Conservation (phyloP, 2,888 invertebrate genomes). For the Mylabris sibirica region DNA sequence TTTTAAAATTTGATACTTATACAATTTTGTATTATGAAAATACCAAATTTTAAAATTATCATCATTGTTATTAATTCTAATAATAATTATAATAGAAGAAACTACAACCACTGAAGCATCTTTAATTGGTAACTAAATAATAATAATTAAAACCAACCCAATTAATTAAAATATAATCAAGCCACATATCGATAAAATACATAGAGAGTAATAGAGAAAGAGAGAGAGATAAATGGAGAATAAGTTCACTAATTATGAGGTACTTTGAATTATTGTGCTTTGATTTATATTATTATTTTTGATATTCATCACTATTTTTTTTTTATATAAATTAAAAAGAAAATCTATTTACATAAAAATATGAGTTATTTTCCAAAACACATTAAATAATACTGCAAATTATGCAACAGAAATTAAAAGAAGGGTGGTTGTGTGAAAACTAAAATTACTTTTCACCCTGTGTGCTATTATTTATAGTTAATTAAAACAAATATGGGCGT, state of each 20-base stretch:
- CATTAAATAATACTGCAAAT: conserved; percentile 6
- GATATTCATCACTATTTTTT: not conserved
- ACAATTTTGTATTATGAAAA: not conserved
- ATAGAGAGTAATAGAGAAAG: conserved; percentile 28
- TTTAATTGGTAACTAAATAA: conserved; percentile 53
- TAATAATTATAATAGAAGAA: conserved; percentile 20
- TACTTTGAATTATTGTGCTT: conserved; percentile 44
- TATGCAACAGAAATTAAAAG: not conserved
- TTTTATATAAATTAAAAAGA: not conserved
- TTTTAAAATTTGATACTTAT: conserved; percentile 26
- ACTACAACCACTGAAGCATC: conserved; percentile 35
- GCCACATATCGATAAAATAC: not conserved
- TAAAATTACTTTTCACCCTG: too few species aligned
- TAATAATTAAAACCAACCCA: conserved; percentile 27
- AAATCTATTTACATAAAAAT: not conserved
- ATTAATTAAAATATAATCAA: conserved; percentile 16
- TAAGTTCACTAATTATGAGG: conserved; percentile 28
- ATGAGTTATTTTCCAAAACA: not conserved
- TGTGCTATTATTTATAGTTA: too few species aligned
- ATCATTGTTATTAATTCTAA: not conserved
- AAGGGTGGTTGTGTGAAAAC: not conserved
- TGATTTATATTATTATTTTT: conserved; percentile 17
- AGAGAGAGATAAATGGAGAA: conserved; percentile 25
- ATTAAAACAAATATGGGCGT: too few species aligned
- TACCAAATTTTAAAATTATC: not conserved